phyloP scores from a whole-genome alignment of 2,888 invertebrate species.

The Arctia plantaginis region DNA sequence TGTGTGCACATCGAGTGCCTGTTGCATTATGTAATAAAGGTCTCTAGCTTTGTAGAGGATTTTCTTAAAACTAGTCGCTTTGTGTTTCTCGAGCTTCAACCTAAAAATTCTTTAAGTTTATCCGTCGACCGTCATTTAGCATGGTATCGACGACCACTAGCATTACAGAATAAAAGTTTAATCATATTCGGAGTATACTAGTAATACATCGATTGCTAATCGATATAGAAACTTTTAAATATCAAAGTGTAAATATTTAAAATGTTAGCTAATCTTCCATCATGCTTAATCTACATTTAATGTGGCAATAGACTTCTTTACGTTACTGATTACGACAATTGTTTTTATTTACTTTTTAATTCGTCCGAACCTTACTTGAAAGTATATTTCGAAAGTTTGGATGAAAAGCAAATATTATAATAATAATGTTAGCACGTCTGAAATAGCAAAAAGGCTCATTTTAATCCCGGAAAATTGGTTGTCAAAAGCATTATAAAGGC shows the following conservation, averaged over 20 bases:
- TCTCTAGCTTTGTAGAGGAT: not conserved
- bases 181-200: not conserved
- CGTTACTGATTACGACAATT: too few relatives aligned
- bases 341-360: not conserved
- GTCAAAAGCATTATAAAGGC: too few relatives aligned
- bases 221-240: not conserved
- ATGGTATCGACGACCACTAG: too few relatives aligned
- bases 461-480: too few relatives aligned
- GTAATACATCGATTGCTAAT: not conserved
- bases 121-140: not conserved
- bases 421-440: too few relatives aligned
- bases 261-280: not conserved
- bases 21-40: not conserved
- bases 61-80: not conserved
- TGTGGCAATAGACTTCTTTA: not conserved
- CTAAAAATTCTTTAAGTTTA: not conserved
- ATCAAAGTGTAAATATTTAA: not conserved
- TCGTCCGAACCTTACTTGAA: not conserved
- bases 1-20: slow-evolving; percentile 8
- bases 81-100: not conserved
- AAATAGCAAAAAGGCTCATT: too few relatives aligned
- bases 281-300: not conserved
- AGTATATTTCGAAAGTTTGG: not conserved
- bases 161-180: not conserved
- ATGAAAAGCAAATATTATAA: not conserved